Base-by-base conservation (phyloP, 2,888 invertebrate genomes). In the Acleris cristana region DNA sequence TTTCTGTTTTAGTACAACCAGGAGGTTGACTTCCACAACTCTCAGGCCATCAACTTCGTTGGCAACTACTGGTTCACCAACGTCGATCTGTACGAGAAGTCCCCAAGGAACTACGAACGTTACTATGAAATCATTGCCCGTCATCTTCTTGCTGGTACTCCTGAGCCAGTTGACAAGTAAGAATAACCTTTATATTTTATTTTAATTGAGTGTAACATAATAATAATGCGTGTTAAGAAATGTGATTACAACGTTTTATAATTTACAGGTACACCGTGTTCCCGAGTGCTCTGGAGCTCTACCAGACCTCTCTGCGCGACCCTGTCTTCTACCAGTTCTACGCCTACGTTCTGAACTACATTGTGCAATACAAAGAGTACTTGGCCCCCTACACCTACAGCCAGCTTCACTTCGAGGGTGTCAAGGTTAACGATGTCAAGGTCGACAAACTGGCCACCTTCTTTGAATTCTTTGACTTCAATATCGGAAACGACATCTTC, bases 301-400 rank as follows among this genome's bases (percentile, higher is more conserved):
- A 87, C 73, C 88, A 90, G 72, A 94, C 94, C 5, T 89, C 93
- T 72, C 76, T 94, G 77, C 93, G 95, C 66, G 95, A 95, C 81
- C 95, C 95, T 18, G 90, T 94, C 60, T 95, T 94, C 91, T 95
- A 94, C 80, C 90, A 93, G 64, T 81, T 95, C 70, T 93, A 93
- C 83, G 92, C 94, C 80, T 90, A 90, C 71, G 83, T 94, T 75
- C 72, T 89, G 60, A 78, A 86, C 66, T 89, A 85, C 71, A 91
- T 93, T 87, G 83, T 87, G 74, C 89, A 90, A 69, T 94, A 93
- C 89, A 94, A 94, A 77, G 75, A 84, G 69, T 84, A 86, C 73
- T 78, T 94, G 49, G 80, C 86, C 16, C 86, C 92, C 0, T 95
- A 95, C 86, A 90, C 87, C 49, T 80, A 85, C 65, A 84, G 91